Evolutionary conservation across 2,113 vertebrate species (phyloP).

Genomic region (Mustela lutreola): DNA sequence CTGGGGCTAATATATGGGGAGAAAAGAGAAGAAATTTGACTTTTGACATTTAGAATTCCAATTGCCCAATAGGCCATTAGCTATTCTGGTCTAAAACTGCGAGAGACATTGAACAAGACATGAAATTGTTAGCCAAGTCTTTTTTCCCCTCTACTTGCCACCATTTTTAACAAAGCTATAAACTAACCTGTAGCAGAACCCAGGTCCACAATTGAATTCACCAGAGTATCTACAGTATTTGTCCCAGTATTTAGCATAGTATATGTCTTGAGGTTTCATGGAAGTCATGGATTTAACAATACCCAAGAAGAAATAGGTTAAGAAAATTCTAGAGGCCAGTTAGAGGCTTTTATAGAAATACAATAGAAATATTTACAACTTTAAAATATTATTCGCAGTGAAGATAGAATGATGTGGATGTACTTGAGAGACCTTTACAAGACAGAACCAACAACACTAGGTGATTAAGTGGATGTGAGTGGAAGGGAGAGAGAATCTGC

Average conservation of each 20-base stretch:
- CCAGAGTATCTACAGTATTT: neutral
- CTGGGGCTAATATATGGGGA: neutral
- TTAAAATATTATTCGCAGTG: neutral
- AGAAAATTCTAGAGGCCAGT: neutral
- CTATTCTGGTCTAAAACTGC: neutral
- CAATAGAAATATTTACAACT: neutral
- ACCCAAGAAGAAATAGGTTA: neutral
- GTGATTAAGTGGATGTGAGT: neutral
- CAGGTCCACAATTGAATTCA: neutral
- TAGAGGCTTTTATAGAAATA: neutral
- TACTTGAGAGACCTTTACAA: neutral
- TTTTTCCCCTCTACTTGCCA: neutral
- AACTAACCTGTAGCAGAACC: neutral
- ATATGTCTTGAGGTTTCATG: neutral
- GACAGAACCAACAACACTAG: neutral
- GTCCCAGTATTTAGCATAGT: neutral
- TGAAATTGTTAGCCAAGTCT: constrained; percentile 17
- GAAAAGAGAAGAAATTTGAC: neutral
- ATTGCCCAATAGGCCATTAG: neutral
- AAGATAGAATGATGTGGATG: neutral
- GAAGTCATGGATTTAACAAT: neutral
- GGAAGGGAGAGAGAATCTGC: neutral
- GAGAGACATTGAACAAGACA: neutral
- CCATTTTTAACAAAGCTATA: neutral
- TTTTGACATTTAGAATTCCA: constrained; percentile 29